Evolutionary conservation across 1,140 invertebrate genomes (phyloP).

Genomic region (Pseudobourletiella spinata): DNA sequence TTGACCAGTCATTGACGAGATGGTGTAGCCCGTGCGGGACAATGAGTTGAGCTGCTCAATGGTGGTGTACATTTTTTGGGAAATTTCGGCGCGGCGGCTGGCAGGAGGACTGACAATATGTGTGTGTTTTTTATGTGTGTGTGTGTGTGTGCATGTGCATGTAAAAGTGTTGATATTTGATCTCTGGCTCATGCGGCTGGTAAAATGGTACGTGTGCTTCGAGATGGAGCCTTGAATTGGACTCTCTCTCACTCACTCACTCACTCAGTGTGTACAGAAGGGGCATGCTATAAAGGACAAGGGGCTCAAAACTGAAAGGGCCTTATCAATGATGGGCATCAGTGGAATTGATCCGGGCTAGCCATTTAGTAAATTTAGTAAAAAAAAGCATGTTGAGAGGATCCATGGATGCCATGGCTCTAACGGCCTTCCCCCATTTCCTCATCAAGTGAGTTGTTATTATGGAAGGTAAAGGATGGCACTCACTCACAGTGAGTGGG

Average conservation of each 20-base stretch:
- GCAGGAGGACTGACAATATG: no score
- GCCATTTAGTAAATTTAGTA: neutral
- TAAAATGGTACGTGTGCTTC: neutral
- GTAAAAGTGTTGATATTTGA: neutral
- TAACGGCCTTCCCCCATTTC: neutral
- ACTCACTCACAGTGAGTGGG: neutral
- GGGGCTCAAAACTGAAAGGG: neutral
- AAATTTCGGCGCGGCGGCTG: no score
- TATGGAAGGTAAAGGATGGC: neutral
- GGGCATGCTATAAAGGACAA: no score
- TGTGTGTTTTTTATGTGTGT: no score
- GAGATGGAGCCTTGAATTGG: neutral
- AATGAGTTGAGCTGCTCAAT: no score
- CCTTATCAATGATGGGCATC: slow-evolving; percentile 11
- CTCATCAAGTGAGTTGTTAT: neutral
- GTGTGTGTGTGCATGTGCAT: neutral
- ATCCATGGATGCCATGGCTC: no score
- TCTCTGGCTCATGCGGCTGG: neutral
- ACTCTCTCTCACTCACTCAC: neutral
- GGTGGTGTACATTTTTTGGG: no score
- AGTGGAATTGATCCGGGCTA: slow-evolving; percentile 21
- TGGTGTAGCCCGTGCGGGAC: no score
- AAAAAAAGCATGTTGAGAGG: neutral
- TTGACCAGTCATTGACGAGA: no score
- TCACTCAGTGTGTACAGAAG: neutral